These are phyloP conservation scores for Sterna hirundo DNA, from an alignment of 2,113 vertebrate genomes.

Conservation along the genomic window DNA sequence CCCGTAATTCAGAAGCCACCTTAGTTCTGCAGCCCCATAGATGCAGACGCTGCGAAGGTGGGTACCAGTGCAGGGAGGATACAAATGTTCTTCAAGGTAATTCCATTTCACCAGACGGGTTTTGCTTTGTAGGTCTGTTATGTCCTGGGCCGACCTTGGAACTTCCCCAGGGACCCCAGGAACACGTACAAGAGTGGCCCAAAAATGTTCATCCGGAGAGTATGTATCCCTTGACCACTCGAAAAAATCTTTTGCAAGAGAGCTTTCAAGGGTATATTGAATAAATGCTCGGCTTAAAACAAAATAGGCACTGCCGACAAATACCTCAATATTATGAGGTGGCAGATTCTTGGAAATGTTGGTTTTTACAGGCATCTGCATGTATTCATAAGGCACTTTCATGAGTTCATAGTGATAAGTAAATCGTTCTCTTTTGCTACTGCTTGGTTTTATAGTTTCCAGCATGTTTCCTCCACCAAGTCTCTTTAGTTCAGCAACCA, in stretches of 20 bases:
- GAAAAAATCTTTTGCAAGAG: slow-evolving; percentile 83
- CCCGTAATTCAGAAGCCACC: slow-evolving; percentile 88
- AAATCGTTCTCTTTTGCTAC: slow-evolving; percentile 85
- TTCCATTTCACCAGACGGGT: slow-evolving; percentile 93
- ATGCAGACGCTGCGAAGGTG: slow-evolving; percentile 90
- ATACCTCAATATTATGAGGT: slow-evolving; percentile 86
- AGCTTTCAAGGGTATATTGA: slow-evolving; percentile 69
- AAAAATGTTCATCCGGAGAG: slow-evolving; percentile 95
- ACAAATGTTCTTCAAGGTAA: slow-evolving; percentile 83
- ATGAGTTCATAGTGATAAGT: slow-evolving; percentile 81
- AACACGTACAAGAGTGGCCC: slow-evolving; percentile 88
- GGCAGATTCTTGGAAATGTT: slow-evolving; percentile 76
- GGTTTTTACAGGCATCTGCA: slow-evolving; percentile 81
- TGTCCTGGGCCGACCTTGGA: slow-evolving; percentile 75
- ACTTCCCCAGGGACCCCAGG: slow-evolving; percentile 87
- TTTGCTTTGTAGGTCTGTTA: slow-evolving; percentile 91
- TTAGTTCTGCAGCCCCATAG: slow-evolving; percentile 85
- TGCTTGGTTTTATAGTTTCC: slow-evolving; percentile 83
- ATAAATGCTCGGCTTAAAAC: slow-evolving; percentile 85
- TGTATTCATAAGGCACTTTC: slow-evolving; percentile 80
- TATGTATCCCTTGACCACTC: slow-evolving; percentile 91
- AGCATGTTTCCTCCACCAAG: slow-evolving; percentile 88
- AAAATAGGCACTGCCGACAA: slow-evolving; percentile 93
- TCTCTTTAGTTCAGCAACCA: slow-evolving; percentile 83
- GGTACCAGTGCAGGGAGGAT: slow-evolving; percentile 86